Evolutionary conservation across 2,113 vertebrate genomes (phyloP).

Genomic region (Hyla sarda): DNA sequence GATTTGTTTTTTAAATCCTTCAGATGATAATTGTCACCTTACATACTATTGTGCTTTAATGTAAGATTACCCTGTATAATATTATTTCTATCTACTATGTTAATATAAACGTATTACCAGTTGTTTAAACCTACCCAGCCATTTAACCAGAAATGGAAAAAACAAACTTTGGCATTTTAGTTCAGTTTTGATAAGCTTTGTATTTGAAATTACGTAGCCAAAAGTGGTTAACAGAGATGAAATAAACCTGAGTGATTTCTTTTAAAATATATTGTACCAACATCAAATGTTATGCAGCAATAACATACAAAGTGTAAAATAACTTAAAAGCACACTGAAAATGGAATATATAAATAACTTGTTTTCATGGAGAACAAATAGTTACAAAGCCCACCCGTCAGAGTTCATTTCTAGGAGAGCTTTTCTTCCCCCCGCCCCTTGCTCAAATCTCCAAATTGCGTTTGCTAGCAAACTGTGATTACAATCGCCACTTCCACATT

Average conservation of each 20-base stretch:
- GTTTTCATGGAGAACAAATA: slow-evolving; percentile 89
- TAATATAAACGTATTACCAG: background rate
- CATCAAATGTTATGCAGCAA: slow-evolving; percentile 78
- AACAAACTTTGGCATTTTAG: slow-evolving; percentile 67
- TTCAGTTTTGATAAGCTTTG: slow-evolving; percentile 66
- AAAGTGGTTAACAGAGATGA: slow-evolving; percentile 72
- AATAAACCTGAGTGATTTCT: slow-evolving; percentile 73
- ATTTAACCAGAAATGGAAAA: slow-evolving; percentile 57
- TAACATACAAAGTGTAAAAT: slow-evolving; percentile 74
- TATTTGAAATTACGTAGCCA: slow-evolving; percentile 65
- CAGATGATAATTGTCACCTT: background rate
- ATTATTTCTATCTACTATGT: background rate
- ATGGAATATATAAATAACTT: slow-evolving; percentile 85
- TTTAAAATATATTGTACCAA: slow-evolving; percentile 77
- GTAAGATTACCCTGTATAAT: background rate
- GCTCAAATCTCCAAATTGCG: slow-evolving; percentile 60
- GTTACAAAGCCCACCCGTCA: slow-evolving; percentile 79
- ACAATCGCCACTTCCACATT: slow-evolving; percentile 73
- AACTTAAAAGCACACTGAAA: slow-evolving; percentile 85
- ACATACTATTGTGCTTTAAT: background rate
- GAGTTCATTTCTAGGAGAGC: slow-evolving; percentile 73
- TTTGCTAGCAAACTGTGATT: slow-evolving; percentile 67
- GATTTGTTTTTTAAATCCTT: background rate
- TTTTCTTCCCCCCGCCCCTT: slow-evolving; percentile 65
- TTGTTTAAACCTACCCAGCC: slow-evolving; percentile 56